A percentile compares a stretch with the other conserved stretches of the same genome.
Evolutionary conservation across 1,140 invertebrate species (phyloP).

Genomic region (Eurytemora carolleeae): DNA sequence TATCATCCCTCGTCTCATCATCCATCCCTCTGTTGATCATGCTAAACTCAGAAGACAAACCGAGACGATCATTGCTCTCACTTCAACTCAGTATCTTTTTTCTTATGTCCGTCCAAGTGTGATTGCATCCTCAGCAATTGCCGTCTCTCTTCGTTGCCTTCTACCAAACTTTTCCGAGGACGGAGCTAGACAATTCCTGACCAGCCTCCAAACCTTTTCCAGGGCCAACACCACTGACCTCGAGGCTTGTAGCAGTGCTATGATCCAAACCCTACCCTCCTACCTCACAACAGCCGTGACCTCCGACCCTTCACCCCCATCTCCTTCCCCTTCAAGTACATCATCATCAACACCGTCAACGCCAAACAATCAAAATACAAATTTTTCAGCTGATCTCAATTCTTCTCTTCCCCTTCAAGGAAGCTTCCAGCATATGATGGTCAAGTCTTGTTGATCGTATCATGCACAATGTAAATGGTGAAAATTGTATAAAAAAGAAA

Average conservation of each 20-base stretch:
- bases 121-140: slow-evolving; percentile 9
- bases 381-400: too few relatives aligned
- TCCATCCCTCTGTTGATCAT: slow-evolving; percentile 25
- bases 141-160: not conserved
- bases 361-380: too few relatives aligned
- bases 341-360: not conserved
- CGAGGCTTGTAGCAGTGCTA: not conserved
- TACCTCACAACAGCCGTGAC: not conserved
- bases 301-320: not conserved
- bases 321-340: not conserved
- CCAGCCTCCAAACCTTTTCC: not conserved
- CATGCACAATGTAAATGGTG: too few relatives aligned
- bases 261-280: not conserved
- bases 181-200: not conserved
- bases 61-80: slow-evolving; percentile 55
- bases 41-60: slow-evolving; percentile 20
- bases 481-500: too few relatives aligned
- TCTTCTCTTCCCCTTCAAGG: too few relatives aligned
- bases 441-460: too few relatives aligned
- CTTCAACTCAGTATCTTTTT: slow-evolving; percentile 38
- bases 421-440: too few relatives aligned
- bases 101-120: slow-evolving; percentile 7
- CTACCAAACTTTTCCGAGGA: not conserved
- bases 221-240: not conserved
- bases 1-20: slow-evolving; percentile 41